A percentile compares a stretch with the other conserved stretches of the same genome.
These are phyloP conservation scores for Drosophila pseudoobscura DNA, from an alignment of 1,140 invertebrate genomes.

Conservation along the genomic window DNA sequence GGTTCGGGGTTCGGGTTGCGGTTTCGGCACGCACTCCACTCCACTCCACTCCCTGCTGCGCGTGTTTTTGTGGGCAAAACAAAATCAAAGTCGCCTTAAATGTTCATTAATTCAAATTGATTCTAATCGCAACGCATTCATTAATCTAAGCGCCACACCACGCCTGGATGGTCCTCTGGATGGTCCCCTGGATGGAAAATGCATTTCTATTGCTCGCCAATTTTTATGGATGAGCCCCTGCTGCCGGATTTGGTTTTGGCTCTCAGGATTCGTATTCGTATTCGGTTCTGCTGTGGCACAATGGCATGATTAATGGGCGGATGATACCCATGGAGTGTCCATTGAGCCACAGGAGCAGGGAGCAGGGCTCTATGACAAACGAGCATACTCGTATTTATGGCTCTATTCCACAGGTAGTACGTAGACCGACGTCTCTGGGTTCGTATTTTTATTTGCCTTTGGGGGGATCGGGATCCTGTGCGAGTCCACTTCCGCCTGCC, in stretches of 20 bases:
- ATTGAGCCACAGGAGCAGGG: constrained; percentile 11
- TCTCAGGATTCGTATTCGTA: background rate
- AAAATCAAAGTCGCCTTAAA: constrained; percentile 59
- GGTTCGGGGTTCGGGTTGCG: background rate
- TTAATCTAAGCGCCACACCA: constrained; percentile 77
- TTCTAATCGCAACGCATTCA: constrained; percentile 72
- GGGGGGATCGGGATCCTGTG: constrained; percentile 34
- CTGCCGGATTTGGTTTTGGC: constrained; percentile 44
- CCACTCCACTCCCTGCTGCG: constrained; percentile 48
- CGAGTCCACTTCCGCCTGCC: constrained; percentile 61
- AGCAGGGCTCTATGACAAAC: constrained; percentile 52
- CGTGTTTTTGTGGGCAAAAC: constrained; percentile 67
- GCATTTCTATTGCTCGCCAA: constrained; percentile 57
- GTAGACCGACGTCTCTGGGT: background rate
- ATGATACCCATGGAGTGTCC: constrained; percentile 23
- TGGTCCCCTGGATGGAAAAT: constrained; percentile 19
- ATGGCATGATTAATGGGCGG: constrained; percentile 65
- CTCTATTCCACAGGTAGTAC: constrained; percentile 57
- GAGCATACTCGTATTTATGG: constrained; percentile 46
- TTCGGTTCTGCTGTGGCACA: constrained; percentile 17
- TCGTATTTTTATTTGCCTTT: constrained; percentile 31
- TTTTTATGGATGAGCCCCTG: constrained; percentile 63
- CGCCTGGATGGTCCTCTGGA: too few relatives aligned
- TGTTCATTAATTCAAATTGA: constrained; percentile 80
- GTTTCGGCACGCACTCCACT: background rate